Evolutionary conservation across 1,140 invertebrate species (phyloP).

Genomic region (Teleopsis dalmanni): DNA sequence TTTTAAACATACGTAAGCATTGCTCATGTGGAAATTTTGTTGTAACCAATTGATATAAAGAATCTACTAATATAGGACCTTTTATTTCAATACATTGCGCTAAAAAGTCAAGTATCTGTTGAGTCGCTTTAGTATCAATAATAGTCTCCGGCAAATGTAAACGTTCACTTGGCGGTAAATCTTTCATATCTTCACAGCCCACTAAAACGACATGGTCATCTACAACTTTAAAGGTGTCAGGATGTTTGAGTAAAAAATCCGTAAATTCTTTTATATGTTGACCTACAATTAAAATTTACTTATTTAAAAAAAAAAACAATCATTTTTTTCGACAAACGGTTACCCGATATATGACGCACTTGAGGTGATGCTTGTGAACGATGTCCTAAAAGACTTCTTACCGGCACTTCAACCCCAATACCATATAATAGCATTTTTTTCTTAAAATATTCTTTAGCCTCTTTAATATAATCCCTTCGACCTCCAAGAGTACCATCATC

Average conservation of each 20-base stretch:
- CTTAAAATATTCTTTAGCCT: slow-evolving; percentile 92
- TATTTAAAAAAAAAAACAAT: background rate
- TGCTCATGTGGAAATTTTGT: slow-evolving; percentile 67
- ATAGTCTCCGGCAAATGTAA: slow-evolving; percentile 63
- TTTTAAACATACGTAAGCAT: slow-evolving; percentile 79
- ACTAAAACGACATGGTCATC: slow-evolving; percentile 70
- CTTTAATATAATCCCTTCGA: slow-evolving; percentile 80
- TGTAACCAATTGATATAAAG: slow-evolving; percentile 74
- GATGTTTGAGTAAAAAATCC: slow-evolving; percentile 79
- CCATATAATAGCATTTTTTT: slow-evolving; percentile 85
- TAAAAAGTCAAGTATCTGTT: slow-evolving; percentile 69
- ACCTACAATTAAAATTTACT: slow-evolving; percentile 41
- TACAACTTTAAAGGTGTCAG: slow-evolving; percentile 79
- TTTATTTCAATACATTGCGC: slow-evolving; percentile 68
- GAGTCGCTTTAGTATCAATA: slow-evolving; percentile 71
- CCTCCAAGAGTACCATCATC: slow-evolving; percentile 49
- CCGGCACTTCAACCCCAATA: slow-evolving; percentile 81
- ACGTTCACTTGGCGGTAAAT: slow-evolving; percentile 50
- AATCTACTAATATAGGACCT: slow-evolving; percentile 71
- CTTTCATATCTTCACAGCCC: slow-evolving; percentile 52
- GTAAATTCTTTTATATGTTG: slow-evolving; percentile 91
- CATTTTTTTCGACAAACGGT: slow-evolving; percentile 2
- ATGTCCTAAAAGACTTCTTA: slow-evolving; percentile 87
- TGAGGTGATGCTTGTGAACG: slow-evolving; percentile 89
- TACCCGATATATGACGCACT: slow-evolving; percentile 84